Evolutionary conservation across 2,113 vertebrate species (phyloP), one percentile per base, ranked within the genome.

Genomic region (Nothoprocta perdicaria): DNA sequence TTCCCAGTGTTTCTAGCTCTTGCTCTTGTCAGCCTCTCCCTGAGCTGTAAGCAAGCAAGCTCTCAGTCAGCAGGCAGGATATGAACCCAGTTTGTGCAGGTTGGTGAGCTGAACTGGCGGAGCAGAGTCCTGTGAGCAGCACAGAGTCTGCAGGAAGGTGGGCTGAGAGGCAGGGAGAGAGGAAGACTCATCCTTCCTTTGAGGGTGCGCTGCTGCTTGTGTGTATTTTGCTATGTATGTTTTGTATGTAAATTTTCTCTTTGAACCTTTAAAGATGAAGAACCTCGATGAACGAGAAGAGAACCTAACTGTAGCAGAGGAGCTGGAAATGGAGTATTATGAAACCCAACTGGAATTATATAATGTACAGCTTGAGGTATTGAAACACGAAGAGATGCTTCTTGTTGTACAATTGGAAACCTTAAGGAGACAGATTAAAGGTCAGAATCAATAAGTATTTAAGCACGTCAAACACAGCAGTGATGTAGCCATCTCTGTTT

Each of bases 331-430:
- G 89, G 97, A 98, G 24, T 99, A 98, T 96, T 99, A 99, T 26
- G 98, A 99, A 96, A 97, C 97, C 6, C 99, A 99, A 46, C 93
- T 99, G 90, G 98, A 99, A 66, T 94, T 99, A 7, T 99, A 99
- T n/a, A 98, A 99, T 72, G 91, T 98, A 90, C 98, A 99, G 91
- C 98, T 99, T 71, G 98, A 99, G 94, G 98, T 99, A 90, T 93
- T 99, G 95, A 99, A 98, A 95, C 98, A 98, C 57, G 99, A 99
- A 97, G 99, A 99, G 94, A 97, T 98, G 95, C 98, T 99, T 74
- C 97, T 99, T 81, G 75, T 98, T 92, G 98, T 98, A 71, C 98
- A 99, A 95, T 95, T 98, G 74, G 98, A 98, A 88, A 97, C 98
- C 6, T 80, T 98, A 94, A 98, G 97, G 65, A 97, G 99, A 84